These are phyloP conservation scores for Psylliodes chrysocephalus DNA, from an alignment of 2,888 invertebrate species.

Conservation along the genomic window DNA sequence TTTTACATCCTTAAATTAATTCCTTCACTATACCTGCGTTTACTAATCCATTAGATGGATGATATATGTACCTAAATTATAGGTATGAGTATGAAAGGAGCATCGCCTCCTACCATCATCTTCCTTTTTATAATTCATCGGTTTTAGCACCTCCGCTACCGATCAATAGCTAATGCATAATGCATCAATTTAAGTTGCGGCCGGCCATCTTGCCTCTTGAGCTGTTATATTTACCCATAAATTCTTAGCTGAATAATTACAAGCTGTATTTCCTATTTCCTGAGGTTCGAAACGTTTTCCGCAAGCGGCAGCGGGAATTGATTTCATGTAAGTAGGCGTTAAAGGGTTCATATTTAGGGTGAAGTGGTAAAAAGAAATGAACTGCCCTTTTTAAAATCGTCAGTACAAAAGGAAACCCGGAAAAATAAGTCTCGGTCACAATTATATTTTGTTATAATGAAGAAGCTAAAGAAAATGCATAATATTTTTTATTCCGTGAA, in stretches of 20 bases:
- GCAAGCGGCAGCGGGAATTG: constrained; percentile 13
- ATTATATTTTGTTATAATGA: too few relatives aligned
- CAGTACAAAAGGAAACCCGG: too few relatives aligned
- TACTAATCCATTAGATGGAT: constrained; percentile 45
- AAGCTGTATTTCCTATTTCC: constrained; percentile 20
- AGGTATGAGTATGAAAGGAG: constrained; percentile 48
- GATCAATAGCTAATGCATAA: constrained; percentile 56
- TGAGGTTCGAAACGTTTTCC: not conserved
- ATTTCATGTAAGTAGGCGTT: constrained; percentile 16
- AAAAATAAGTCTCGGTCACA: too few relatives aligned
- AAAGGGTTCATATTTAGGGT: not conserved
- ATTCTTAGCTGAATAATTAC: constrained; percentile 21
- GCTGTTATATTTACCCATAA: constrained; percentile 15
- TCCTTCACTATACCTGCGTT: not conserved
- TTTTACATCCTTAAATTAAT: too few relatives aligned
- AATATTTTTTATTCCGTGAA: too few relatives aligned
- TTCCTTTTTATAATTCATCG: constrained; percentile 59
- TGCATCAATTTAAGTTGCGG: constrained; percentile 47
- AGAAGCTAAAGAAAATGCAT: too few relatives aligned
- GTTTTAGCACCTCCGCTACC: constrained; percentile 56
- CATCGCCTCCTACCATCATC: constrained; percentile 45
- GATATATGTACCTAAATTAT: constrained; percentile 51
- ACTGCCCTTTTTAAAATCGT: too few relatives aligned
- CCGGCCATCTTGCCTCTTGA: constrained; percentile 26
- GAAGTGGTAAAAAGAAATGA: not conserved